Base-by-base conservation (phyloP, 2,797 vertebrate genomes). In the Lateolabrax maculatus region DNA sequence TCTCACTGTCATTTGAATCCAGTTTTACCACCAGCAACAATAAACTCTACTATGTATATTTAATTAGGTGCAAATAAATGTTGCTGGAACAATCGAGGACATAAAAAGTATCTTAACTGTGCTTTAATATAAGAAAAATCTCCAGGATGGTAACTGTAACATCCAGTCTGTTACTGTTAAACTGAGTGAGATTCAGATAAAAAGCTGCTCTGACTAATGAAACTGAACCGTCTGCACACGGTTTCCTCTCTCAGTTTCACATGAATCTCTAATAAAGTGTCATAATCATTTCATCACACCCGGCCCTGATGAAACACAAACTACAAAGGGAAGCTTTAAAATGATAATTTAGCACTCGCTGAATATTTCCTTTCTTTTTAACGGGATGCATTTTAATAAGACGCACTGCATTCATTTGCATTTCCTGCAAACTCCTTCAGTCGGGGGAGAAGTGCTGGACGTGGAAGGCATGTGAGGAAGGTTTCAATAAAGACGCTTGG, bases 241-340 rank as follows among this genome's bases (percentile, higher is more conserved):
- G 25, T 46, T 48, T 23, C 56, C 64, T 25, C 84, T 64, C 73
- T 81, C 56, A 80, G 81, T 73, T 81, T 29, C 77, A 71, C 81
- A 87, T 72, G 84, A 86, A 87, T 90, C 80, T 0, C 78, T 88
- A 87, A 88, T 84, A 78, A 70, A 80, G 86, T 87, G 87, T 89
- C 89, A 88, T 80, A 71, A 81, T 87, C 75, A 72, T 88, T 91
- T 88, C 86, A 89, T 92, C 88, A 88, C 82, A 78, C 58, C 36
- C 71, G 2, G 39, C 62, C 25, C 79, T 88, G 84, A 89, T 91
- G 81, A 89, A 89, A 89, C 80, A 39, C 80, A 73, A 79, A 89
- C 89, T 91, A 91, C 91, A 92, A 92, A 92, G 89, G 83, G 60
- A 79, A 81, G 85, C 74, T 89, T 89, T 86, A 75, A 87, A 89